Evolutionary conservation across 2,797 vertebrate genomes (phyloP).

Genomic region (Tenualosa ilisha): DNA sequence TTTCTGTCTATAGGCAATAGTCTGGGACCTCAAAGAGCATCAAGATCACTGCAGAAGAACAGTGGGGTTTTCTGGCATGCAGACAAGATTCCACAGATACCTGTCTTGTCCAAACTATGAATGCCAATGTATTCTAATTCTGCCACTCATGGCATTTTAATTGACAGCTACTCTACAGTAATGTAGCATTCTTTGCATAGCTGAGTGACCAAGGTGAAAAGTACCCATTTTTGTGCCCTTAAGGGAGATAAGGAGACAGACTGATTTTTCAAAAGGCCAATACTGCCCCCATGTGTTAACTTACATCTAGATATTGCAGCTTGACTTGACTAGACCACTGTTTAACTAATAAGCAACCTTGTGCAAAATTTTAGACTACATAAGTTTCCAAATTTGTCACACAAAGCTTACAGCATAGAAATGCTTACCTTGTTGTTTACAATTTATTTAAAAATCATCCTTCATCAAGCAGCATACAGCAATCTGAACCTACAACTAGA

Average conservation of each 20-base stretch:
- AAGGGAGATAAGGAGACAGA: background rate
- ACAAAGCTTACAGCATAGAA: too few relatives aligned
- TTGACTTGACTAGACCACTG: too few relatives aligned
- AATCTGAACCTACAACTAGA: too few relatives aligned
- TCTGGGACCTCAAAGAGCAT: background rate
- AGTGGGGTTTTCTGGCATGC: background rate
- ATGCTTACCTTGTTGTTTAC: too few relatives aligned
- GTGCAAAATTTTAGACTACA: too few relatives aligned
- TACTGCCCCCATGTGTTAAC: conserved; percentile 68
- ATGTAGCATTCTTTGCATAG: background rate
- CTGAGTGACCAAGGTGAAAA: conserved; percentile 20
- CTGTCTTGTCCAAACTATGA: background rate
- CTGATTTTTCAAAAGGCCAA: conserved; percentile 48
- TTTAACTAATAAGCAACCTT: too few relatives aligned
- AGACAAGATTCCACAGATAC: background rate
- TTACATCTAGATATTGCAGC: too few relatives aligned
- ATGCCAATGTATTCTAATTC: background rate
- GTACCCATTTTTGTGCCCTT: conserved; percentile 13
- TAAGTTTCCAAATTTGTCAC: too few relatives aligned
- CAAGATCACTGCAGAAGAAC: background rate
- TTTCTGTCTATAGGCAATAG: background rate
- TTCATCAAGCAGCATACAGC: too few relatives aligned
- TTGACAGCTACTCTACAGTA: background rate
- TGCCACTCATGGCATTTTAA: background rate
- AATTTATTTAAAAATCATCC: too few relatives aligned